phyloP scores from a whole-genome alignment of 2,113 vertebrate genomes.

The Cynopterus brachyotis region DNA sequence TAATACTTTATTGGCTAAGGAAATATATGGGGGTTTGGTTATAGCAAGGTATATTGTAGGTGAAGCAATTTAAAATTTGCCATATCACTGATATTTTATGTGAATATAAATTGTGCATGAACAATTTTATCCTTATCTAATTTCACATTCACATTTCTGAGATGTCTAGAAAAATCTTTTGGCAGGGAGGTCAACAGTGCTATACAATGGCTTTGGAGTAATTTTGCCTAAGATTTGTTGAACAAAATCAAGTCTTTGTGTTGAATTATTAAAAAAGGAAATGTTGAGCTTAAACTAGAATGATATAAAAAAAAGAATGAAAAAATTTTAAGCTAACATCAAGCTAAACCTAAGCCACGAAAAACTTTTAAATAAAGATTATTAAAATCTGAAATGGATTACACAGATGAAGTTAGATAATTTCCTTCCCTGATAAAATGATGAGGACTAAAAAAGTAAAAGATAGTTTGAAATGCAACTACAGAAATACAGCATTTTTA shows the following conservation, averaged over 20 bases:
- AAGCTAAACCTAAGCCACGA: background rate
- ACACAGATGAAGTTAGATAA: background rate
- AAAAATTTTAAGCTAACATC: background rate
- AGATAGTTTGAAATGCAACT: background rate
- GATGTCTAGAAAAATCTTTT: background rate
- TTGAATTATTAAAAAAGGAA: slow-evolving; percentile 40
- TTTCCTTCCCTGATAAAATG: background rate
- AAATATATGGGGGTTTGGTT: background rate
- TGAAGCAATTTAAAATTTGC: background rate
- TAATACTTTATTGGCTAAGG: background rate
- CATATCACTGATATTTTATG: background rate
- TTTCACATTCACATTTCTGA: slow-evolving; percentile 4
- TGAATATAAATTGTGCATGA: background rate
- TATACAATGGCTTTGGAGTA: background rate
- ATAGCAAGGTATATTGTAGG: background rate
- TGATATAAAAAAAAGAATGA: background rate
- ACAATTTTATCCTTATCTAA: slow-evolving; percentile 18
- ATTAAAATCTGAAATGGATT: background rate
- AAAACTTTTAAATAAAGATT: background rate
- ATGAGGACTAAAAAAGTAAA: background rate
- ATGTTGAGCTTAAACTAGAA: background rate
- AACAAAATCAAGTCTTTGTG: background rate
- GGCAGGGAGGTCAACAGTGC: background rate
- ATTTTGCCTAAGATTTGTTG: background rate
- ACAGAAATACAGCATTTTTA: background rate